phyloP scores from a whole-genome alignment of 2,113 vertebrate species.

The Phoxinus phoxinus region DNA sequence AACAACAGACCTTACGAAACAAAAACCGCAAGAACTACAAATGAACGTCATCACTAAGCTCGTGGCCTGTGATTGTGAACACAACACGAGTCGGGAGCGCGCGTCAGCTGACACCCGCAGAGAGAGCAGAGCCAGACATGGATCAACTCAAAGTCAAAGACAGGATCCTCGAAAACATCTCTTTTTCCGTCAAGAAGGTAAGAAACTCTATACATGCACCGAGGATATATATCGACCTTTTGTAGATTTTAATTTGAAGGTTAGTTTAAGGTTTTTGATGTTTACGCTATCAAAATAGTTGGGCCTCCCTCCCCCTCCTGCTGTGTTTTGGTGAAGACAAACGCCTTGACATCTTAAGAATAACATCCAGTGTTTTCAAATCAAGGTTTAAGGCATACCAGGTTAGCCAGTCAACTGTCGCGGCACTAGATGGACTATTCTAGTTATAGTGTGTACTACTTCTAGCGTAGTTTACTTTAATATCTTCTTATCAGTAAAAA shows the following conservation, averaged over 20 bases:
- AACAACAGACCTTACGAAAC: background rate
- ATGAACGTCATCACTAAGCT: conserved; percentile 6
- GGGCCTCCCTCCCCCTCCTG: conserved; percentile 31
- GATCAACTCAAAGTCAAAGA: conserved; percentile 95
- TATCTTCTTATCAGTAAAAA: background rate
- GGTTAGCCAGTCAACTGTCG: background rate
- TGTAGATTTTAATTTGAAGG: background rate
- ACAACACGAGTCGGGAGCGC: conserved; percentile 28
- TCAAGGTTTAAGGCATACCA: background rate
- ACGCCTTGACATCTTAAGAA: conserved; percentile 10
- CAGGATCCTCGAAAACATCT: conserved; percentile 95
- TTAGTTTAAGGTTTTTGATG: background rate
- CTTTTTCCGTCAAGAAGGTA: conserved; percentile 95
- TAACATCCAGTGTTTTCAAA: too few species aligned
- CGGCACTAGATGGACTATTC: background rate
- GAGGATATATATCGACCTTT: too few species aligned
- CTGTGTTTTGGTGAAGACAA: background rate
- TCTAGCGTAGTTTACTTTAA: background rate
- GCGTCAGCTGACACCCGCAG: conserved; percentile 75
- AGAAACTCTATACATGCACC: conserved; percentile 43
- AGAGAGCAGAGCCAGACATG: conserved; percentile 75
- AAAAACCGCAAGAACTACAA: background rate
- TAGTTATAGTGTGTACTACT: background rate
- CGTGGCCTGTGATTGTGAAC: conserved; percentile 7
- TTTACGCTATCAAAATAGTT: conserved; percentile 13